Conservation (phyloP, 1,140 invertebrate genomes). For the Drosophila nikananu region DNA sequence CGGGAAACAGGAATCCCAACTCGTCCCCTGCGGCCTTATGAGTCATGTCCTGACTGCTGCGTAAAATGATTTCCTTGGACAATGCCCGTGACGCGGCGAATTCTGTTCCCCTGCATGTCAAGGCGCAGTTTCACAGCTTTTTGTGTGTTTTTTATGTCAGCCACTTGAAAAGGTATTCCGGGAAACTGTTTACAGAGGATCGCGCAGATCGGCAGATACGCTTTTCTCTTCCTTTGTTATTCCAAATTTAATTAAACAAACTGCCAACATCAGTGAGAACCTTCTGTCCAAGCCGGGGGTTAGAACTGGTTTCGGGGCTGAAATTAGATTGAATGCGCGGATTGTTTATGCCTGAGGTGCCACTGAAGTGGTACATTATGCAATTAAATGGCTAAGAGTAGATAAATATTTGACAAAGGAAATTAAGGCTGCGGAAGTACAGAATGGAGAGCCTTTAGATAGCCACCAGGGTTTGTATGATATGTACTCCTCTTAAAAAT, state of each 20-base stretch:
- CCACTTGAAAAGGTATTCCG: conserved; percentile 71
- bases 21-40: conserved; percentile 62
- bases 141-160: conserved; percentile 43
- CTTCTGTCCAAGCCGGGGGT: conserved; percentile 13
- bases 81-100: conserved; percentile 43
- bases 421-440: conserved; percentile 1
- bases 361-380: conserved; percentile 19
- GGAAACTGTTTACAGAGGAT: conserved; percentile 52
- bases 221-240: conserved; percentile 50
- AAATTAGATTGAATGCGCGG: conserved; percentile 17
- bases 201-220: conserved; percentile 31
- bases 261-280: conserved; percentile 56
- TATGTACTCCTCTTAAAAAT: background rate
- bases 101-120: background rate
- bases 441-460: background rate
- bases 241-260: conserved; percentile 75
- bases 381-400: conserved; percentile 21
- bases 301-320: conserved; percentile 13
- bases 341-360: conserved; percentile 20
- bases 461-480: background rate
- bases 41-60: conserved; percentile 59
- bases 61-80: conserved; percentile 60
- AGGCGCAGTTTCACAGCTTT: conserved; percentile 36
- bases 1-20: conserved; percentile 7
- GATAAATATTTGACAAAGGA: conserved; percentile 14